A percentile compares a stretch with the other conserved stretches of the same genome.
These are phyloP conservation scores for Calliphora vomitoria DNA, from an alignment of 2,888 invertebrate genomes.

Conservation along the genomic window DNA sequence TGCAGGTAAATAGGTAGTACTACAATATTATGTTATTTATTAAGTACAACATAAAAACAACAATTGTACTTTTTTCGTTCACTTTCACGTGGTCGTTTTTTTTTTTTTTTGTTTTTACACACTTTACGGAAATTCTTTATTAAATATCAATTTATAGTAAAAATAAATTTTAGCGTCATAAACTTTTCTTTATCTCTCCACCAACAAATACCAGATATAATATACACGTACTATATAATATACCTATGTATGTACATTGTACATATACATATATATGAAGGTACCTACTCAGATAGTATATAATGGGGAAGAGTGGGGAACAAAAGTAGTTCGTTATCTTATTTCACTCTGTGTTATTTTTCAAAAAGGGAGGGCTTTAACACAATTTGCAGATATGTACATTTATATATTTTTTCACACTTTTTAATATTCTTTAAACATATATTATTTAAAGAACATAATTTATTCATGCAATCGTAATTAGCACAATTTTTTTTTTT, in stretches of 20 bases:
- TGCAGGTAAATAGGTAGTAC: not conserved
- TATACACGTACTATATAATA: not conserved
- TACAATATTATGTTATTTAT: not conserved
- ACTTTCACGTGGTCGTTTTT: constrained; percentile 46
- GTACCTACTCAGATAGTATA: not conserved
- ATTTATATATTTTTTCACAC: not conserved
- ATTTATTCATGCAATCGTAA: not conserved
- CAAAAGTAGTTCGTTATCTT: constrained; percentile 47
- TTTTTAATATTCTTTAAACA: not conserved
- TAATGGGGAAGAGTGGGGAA: not conserved
- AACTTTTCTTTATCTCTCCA: constrained; percentile 46
- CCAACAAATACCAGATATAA: constrained; percentile 23
- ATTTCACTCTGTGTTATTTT: constrained; percentile 40
- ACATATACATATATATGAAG: not conserved
- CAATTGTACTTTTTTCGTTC: not conserved
- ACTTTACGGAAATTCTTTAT: constrained; percentile 26
- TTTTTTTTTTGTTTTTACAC: too few species aligned
- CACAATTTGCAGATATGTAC: constrained; percentile 9
- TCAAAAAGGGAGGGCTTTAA: not conserved
- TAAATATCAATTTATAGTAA: not conserved
- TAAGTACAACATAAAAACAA: not conserved
- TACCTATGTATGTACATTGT: not conserved
- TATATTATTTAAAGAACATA: not conserved
- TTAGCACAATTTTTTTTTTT: not conserved
- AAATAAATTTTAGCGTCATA: constrained; percentile 38